Evolutionary conservation across 2,797 vertebrate genomes (phyloP), one percentile per base, ranked within the genome.

Genomic region (Geotrypetes seraphini): DNA sequence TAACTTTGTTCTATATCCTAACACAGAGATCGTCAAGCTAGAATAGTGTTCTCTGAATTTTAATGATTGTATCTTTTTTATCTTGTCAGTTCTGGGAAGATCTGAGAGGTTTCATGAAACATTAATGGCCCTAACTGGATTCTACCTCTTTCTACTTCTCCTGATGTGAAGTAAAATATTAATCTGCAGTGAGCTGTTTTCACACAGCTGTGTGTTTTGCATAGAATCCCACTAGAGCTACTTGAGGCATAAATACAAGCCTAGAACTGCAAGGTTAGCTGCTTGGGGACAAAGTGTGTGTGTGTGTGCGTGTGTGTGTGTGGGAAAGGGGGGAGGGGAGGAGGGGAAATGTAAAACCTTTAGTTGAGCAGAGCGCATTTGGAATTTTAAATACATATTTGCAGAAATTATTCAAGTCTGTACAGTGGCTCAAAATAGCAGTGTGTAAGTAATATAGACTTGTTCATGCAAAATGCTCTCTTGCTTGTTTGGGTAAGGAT

Each of bases 31-130:
- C 33, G 50, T 29, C 28, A 24, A 53, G 33, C 35, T 16, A 30
- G 28, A 33, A 33, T 19, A 25, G 32, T 33, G 25, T 43, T 58
- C 37, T 14, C 42, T 58, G 55, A 68, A 56, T 68, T 57, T 57
- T 57, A 65, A 62, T 62, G 40, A 22, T 16, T 32, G 4, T 8
- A 31, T 53, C 32, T 49, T 58, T 63, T 55, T 44, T 47, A 42
- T 47, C 22, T 28, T 54, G 33, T 39, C 47, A 49, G 21, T 55
- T 47, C 29, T 44, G 50, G 26, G 26, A 43, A 34, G 43, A 40
- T 55, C 24, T 36, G 36, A 62, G 32, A 55, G 28, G 14, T 47
- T 59, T 53, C 43, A 61, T 60, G 50, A 65, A 68, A 66, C 32
- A 43, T 61, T 68, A 48, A 61, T 50, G 26, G 19, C 7, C 16